These are phyloP conservation scores for Coryphaenoides rupestris DNA, from an alignment of 2,113 vertebrate species.

Conservation along the genomic window DNA sequence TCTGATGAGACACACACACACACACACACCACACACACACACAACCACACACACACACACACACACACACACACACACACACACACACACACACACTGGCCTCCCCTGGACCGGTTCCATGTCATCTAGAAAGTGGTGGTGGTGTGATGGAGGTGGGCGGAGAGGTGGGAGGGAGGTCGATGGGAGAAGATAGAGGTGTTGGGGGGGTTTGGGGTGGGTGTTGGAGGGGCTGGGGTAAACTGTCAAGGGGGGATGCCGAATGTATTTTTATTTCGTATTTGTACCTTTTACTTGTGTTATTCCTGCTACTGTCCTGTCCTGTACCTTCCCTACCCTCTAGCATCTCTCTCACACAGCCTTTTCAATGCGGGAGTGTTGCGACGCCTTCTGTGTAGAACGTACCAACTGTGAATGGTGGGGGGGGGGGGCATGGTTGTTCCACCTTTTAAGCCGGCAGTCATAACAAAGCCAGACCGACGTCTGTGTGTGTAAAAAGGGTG, in stretches of 20 bases:
- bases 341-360: too few species aligned
- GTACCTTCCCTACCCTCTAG: neutral
- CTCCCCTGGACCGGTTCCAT: slow-evolving; percentile 51
- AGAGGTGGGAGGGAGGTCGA: neutral
- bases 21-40: slow-evolving; percentile 62
- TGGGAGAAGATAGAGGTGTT: too few species aligned
- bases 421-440: too few species aligned
- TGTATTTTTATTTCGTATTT: slow-evolving; percentile 18
- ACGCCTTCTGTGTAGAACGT: too few species aligned
- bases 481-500: too few species aligned
- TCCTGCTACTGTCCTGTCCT: slow-evolving; percentile 5
- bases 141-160: slow-evolving; percentile 18
- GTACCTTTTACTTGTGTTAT: neutral
- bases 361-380: too few species aligned
- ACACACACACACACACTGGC: too few species aligned
- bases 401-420: too few species aligned
- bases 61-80: slow-evolving; percentile 61
- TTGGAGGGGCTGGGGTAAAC: slow-evolving; percentile 9
- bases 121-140: slow-evolving; percentile 55
- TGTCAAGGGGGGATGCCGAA: neutral
- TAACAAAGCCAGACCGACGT: too few species aligned
- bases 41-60: slow-evolving; percentile 37
- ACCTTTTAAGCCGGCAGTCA: too few species aligned
- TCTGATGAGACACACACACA: too few species aligned
- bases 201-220: slow-evolving; percentile 8